Base-by-base conservation (phyloP, 2,888 invertebrate species). In the Microctonus aethiopoides region DNA sequence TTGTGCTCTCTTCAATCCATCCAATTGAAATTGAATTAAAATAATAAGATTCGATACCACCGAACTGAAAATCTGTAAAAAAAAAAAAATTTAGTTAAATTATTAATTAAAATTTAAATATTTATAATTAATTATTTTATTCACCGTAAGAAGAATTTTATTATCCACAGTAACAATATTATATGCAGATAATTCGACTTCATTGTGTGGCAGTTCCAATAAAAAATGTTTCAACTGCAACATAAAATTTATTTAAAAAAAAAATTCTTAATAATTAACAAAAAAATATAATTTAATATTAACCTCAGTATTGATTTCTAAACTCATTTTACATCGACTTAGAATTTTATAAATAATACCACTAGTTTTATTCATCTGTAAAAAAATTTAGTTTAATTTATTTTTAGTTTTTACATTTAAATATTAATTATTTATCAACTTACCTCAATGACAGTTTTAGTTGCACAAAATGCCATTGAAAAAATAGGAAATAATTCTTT, bases 151-250 rank as follows among this genome's bases (percentile, higher is more conserved):
- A 57, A 63, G 22, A 13, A 59, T 63, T 34, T 36, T 11, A 70
- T 29, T 29, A 11, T 32, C 68, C 56, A 51, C 46, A 65, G 1
- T 22, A 3, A 57, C 57, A 9, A 57, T 26, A 29, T 32, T 57
- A 29, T 57, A 29, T 26, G 72, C 71, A 2, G 61, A 65, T 41
- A 74, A 72, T 11, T 64, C n/a, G 16, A 72, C 46, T 22, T 68
- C 60, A 10, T 63, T 64, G 29, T 70, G 69, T 46, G 71, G 36
- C 52, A 72, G 22, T 22, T 62, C 67, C 13, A 72, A 46, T n/a
- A 57, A 65, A 34, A 74, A 74, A 39, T 57, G 36, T 39, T 65
- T 52, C 0, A 74, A 57, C 72, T 74, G 26, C 13, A 29, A 57
- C 20, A 41, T 7, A 34, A 51, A 64, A 7, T 6, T 20, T 5